Base-by-base conservation (phyloP, 2,113 vertebrate genomes). In the Asarcornis scutulata region DNA sequence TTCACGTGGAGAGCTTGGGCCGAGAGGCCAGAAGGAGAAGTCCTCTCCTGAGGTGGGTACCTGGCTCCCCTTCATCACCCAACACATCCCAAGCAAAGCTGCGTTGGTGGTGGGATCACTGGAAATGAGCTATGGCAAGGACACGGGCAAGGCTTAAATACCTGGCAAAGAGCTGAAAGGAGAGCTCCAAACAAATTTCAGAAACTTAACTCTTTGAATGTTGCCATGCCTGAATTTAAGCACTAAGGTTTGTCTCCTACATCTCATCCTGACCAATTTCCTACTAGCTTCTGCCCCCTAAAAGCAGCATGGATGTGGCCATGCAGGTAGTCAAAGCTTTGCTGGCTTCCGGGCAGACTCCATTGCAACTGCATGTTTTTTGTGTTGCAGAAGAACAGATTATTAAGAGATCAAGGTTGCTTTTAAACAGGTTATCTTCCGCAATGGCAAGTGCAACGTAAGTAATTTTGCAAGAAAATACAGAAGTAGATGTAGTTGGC, bases 301-400 rank as follows among this genome's bases (percentile, higher is more conserved):
- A 52, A 62, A 48, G 32, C 36, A 8, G 34, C 48, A 9, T 4
- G 5, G 48, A 31, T 21, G 18, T 21, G 59, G 50, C 11, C 42
- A 21, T 9, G 29, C 44, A 36, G 7, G 15, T 40, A 63, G 48
- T 6, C 8, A 13, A 62, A 64, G 22, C 26, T 48, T 13, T 72
- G 52, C 52, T 88, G 46, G 67, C 42, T 72, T 53, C 29, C 31
- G 58, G 8, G 40, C 18, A 67, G 34, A 26, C n/a, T 59, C 64
- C 18, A n/a, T 6, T 67, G 38, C 50, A 80, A 29, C 44, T 48
- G 18, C 52, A 31, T 16, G 25, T 27, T 62, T 62, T 67, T 26
- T 0, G 1, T 56, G 53, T 67, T 0, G 0, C 80, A 44, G 58
- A 72, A 80, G 38, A 56, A 16, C 16, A n/a, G 44, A 8, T 44